Evolutionary conservation across 2,797 vertebrate species (phyloP), one percentile per base, ranked within the genome.

Genomic region (Pteronotus mesoamericanus): DNA sequence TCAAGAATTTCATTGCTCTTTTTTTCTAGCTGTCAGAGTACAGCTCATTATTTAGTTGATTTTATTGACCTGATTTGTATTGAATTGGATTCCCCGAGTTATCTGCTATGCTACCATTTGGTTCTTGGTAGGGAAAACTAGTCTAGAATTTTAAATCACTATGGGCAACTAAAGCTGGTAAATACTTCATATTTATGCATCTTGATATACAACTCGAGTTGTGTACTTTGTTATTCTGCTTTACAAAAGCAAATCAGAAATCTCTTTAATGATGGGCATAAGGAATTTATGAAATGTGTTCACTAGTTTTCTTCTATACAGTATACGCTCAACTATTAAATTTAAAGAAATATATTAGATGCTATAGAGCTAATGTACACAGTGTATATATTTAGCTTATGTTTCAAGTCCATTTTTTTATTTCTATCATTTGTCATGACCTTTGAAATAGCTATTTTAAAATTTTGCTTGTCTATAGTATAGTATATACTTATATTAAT

Each of bases 71-170:
- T 71, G 42, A 75, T 44, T 80, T 66, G 53, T 59, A 92, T 9
- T 84, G 44, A 84, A 92, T 53, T 84, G 37, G 74, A 93, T 94
- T 89, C 19, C 32, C 83, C 86, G 82, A 88, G 53, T 74, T 51
- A 84, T 78, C 34, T 95, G 48, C 22, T 83, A n/a, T 95, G 48
- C 22, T 83, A n/a, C n/a, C 32, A 61, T 9, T 68, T 75, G 69
- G 51, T 12, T 77, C 46, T 91, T 74, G 19, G 8, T 53, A 46
- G 39, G 68, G 8, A 89, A 96, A 75, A 39, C 12, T 59, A 77
- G 26, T 74, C 29, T 53, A 26, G 29, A 95, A 92, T 75, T 95
- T 93, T 86, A 86, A 61, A 84, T 84, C 53, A 79, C 11, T 57
- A 0, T 18, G 19, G n/a, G 22, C 29, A 89, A 86, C 90, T 92